These are phyloP conservation scores for Gasterosteus nipponicus DNA, from an alignment of 2,113 vertebrate genomes.

Conservation along the genomic window DNA sequence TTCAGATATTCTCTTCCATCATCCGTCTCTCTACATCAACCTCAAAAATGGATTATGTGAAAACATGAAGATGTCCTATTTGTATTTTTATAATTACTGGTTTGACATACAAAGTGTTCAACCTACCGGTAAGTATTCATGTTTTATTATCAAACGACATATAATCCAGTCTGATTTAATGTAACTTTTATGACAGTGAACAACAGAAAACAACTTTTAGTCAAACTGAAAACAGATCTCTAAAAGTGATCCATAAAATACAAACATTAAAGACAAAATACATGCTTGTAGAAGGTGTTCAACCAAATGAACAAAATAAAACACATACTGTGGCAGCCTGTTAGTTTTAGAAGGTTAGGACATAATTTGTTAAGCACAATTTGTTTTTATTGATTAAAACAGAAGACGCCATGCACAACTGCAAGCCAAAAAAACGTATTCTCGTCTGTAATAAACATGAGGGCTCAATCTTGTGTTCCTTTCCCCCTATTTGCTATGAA, in stretches of 20 bases:
- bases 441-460: conserved; percentile 3
- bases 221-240: not conserved
- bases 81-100: not conserved
- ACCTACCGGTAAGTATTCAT: not conserved
- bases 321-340: not conserved
- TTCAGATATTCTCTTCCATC: conserved; percentile 9
- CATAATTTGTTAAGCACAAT: not conserved
- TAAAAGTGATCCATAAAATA: conserved; percentile 1
- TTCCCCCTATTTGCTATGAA: not conserved
- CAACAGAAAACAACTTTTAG: not conserved
- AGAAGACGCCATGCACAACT: not conserved
- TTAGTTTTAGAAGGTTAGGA: not conserved
- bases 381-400: conserved; percentile 2
- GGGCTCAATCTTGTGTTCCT: conserved; percentile 6
- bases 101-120: conserved; percentile 1
- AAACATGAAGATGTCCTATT: not conserved
- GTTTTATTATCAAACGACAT: conserved; percentile 4
- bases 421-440: not conserved
- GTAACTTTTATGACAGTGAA: not conserved
- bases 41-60: conserved; percentile 18
- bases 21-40: not conserved
- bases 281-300: not conserved
- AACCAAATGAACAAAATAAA: not conserved
- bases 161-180: not conserved
- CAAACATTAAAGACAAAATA: conserved; percentile 1